A percentile compares a stretch with the other conserved stretches of the same genome.
Evolutionary conservation across 2,888 invertebrate genomes (phyloP).

Genomic region (Harpalus rufipes): DNA sequence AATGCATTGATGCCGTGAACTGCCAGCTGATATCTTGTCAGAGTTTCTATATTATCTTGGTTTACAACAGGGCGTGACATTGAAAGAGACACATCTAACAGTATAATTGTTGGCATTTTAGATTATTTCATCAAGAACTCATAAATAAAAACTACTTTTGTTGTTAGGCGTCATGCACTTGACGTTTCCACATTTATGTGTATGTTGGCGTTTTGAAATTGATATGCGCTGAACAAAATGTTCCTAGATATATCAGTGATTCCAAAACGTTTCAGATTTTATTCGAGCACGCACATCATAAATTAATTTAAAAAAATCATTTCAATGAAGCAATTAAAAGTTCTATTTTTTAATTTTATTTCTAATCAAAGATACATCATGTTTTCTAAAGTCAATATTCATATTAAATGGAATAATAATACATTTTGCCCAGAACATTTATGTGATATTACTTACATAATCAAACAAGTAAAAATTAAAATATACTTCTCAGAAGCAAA

Average conservation of each 20-base stretch:
- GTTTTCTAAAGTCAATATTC: constrained; percentile 77
- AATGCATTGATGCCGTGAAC: constrained; percentile 83
- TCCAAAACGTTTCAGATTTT: constrained; percentile 5
- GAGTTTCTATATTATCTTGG: constrained; percentile 79
- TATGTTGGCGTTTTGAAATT: neutral
- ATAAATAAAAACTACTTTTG: constrained; percentile 18
- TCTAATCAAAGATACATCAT: constrained; percentile 78
- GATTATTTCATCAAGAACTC: constrained; percentile 58
- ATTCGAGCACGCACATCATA: neutral
- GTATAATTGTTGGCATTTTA: constrained; percentile 86
- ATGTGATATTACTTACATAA: constrained; percentile 72
- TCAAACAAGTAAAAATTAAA: constrained; percentile 71
- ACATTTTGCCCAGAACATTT: constrained; percentile 75
- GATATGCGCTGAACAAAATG: no score
- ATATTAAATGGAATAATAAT: constrained; percentile 75
- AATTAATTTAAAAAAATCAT: neutral
- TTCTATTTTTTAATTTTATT: constrained; percentile 73
- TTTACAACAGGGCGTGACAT: constrained; percentile 82
- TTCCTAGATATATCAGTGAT: constrained; percentile 6
- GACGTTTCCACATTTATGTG: constrained; percentile 6
- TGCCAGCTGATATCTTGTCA: constrained; percentile 82
- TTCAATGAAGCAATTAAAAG: constrained; percentile 48
- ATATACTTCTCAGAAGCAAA: constrained; percentile 76
- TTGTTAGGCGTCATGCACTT: constrained; percentile 6
- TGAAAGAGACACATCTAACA: constrained; percentile 86